Evolutionary conservation across 2,797 vertebrate species (phyloP).

Genomic region (Chelmon rostratus): DNA sequence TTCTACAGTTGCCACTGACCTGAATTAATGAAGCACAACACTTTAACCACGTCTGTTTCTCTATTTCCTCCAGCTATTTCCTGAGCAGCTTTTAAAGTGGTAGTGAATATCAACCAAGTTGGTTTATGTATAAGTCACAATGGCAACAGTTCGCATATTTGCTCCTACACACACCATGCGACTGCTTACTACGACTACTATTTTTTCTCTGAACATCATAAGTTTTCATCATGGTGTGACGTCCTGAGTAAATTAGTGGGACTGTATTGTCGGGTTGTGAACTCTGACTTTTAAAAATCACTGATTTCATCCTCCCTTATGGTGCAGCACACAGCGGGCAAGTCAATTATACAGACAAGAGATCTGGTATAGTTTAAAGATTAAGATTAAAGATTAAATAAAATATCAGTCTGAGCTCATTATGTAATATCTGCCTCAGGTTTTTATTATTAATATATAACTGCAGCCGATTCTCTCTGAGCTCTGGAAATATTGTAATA

Average conservation of each 20-base stretch:
- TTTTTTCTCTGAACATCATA: not conserved
- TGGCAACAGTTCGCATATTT: slow-evolving; percentile 45
- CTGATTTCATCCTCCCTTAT: slow-evolving; percentile 1
- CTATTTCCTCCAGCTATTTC: too few relatives aligned
- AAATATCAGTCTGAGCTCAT: not conserved
- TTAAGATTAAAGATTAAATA: not conserved
- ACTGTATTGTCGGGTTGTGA: not conserved
- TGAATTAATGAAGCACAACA: not conserved
- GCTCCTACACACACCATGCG: slow-evolving; percentile 41
- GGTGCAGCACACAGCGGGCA: not conserved
- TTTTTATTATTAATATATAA: slow-evolving; percentile 13
- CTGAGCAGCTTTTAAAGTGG: slow-evolving; percentile 13
- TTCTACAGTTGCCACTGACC: not conserved
- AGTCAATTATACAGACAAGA: slow-evolving; percentile 10
- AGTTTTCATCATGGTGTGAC: slow-evolving; percentile 1
- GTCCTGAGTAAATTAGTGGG: not conserved
- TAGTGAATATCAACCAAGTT: not conserved
- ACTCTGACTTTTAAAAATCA: slow-evolving; percentile 6
- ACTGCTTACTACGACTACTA: slow-evolving; percentile 20
- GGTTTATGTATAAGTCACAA: slow-evolving; percentile 23
- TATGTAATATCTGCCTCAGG: slow-evolving; percentile 2
- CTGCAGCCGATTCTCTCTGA: not conserved
- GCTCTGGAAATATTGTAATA: slow-evolving; percentile 1
- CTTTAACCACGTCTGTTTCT: too few relatives aligned
- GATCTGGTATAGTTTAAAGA: not conserved